Evolutionary conservation across 2,113 vertebrate species (phyloP).

Genomic region (Cynocephalus volans): DNA sequence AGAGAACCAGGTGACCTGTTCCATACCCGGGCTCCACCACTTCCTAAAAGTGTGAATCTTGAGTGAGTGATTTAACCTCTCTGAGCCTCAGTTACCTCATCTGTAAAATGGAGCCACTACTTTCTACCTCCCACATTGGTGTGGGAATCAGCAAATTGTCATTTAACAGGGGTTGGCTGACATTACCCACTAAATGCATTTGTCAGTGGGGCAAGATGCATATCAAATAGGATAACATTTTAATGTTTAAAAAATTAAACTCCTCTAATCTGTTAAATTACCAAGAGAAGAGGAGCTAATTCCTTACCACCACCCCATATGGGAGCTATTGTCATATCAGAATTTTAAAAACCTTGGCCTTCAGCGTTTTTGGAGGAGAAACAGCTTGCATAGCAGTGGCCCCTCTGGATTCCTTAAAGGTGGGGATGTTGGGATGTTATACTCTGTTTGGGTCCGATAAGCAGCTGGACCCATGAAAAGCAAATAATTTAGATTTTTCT

Average conservation of each 20-base stretch:
- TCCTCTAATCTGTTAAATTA: neutral
- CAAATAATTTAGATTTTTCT: slow-evolving; percentile 17
- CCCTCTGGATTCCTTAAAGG: neutral
- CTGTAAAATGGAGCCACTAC: neutral
- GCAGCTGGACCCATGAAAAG: neutral
- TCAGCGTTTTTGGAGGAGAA: neutral
- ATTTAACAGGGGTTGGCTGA: too few species aligned
- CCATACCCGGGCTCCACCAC: too few species aligned
- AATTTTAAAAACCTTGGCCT: neutral
- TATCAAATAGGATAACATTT: neutral
- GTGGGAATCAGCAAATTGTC: neutral
- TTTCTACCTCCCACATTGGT: neutral
- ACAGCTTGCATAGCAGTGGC: accelerated
- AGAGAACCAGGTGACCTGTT: too few species aligned
- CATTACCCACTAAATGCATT: neutral
- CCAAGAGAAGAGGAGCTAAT: neutral
- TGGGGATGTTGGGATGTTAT: neutral
- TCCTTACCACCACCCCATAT: neutral
- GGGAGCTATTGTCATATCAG: neutral
- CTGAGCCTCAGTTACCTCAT: neutral
- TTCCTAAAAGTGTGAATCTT: neutral
- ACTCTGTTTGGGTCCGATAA: neutral
- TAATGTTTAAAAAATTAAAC: neutral
- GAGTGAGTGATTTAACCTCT: neutral
- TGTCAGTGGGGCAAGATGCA: neutral